These are phyloP conservation scores for Steatocranus sp. DNA, from an alignment of 2,797 vertebrate species.

Conservation along the genomic window DNA sequence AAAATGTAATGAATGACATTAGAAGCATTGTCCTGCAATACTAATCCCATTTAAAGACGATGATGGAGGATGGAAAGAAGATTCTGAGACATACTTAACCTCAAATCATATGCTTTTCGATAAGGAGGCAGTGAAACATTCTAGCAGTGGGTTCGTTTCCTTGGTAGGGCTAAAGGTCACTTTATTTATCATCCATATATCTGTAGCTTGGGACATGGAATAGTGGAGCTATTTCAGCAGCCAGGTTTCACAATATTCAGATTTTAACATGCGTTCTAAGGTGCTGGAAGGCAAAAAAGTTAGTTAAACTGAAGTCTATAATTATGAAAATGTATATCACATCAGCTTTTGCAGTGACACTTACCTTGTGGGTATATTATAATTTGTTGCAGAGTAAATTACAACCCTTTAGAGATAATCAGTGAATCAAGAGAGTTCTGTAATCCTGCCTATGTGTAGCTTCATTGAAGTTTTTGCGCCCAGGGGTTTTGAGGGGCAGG, in stretches of 20 bases:
- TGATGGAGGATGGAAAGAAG: conserved; percentile 30
- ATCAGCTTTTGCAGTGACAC: not conserved
- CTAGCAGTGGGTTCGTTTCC: conserved; percentile 6
- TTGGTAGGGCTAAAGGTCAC: not conserved
- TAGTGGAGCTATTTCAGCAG: not conserved
- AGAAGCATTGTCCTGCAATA: conserved; percentile 25
- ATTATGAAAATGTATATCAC: not conserved
- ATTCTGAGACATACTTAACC: conserved; percentile 41
- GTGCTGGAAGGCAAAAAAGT: not conserved
- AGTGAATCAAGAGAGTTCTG: not conserved
- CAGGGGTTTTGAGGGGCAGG: not conserved
- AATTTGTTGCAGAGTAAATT: not conserved
- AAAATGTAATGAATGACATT: conserved; percentile 41
- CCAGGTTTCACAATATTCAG: not conserved
- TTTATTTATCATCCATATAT: conserved; percentile 1
- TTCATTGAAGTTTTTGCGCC: not conserved
- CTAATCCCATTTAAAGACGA: conserved; percentile 31
- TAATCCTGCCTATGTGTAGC: not conserved
- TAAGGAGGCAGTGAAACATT: conserved; percentile 38
- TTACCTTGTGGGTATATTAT: not conserved
- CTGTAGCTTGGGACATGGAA: not conserved
- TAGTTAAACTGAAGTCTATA: not conserved
- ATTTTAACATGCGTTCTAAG: not conserved
- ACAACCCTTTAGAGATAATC: not conserved
- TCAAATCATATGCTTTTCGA: conserved; percentile 12